Conservation (phyloP, 2,888 invertebrate species). For the Lacanobia oleracea region DNA sequence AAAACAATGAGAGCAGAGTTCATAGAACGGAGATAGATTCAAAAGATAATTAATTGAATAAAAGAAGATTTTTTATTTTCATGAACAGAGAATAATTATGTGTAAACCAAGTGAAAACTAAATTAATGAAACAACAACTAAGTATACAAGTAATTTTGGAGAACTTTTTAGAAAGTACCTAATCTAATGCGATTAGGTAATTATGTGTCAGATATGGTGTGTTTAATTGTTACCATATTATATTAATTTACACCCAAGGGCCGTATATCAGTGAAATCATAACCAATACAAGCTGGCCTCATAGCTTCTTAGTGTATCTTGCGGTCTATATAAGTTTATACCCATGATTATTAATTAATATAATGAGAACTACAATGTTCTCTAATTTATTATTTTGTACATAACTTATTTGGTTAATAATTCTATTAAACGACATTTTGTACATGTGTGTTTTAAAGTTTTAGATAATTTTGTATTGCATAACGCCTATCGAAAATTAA, state of each 20-base stretch:
- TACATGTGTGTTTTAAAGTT: background rate
- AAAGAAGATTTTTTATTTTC: background rate
- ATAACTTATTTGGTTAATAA: background rate
- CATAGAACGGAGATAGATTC: background rate
- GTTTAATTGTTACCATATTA: background rate
- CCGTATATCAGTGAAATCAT: too few relatives aligned
- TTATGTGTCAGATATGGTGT: background rate
- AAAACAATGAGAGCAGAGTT: background rate
- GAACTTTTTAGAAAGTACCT: background rate
- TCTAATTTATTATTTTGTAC: background rate
- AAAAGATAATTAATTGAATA: slow-evolving; percentile 1
- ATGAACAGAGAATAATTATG: background rate
- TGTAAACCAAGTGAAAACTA: background rate
- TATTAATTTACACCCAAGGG: background rate
- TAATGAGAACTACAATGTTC: background rate
- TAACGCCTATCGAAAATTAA: slow-evolving; percentile 1
- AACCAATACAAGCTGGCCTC: too few relatives aligned
- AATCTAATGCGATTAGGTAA: background rate
- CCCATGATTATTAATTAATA: background rate
- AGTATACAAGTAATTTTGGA: background rate
- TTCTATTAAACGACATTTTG: slow-evolving; percentile 10
- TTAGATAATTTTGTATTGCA: background rate
- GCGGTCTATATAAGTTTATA: background rate
- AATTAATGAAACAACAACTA: background rate
- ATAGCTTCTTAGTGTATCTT: too few relatives aligned